phyloP scores from a whole-genome alignment of 2,888 invertebrate genomes.

The Scaptomyza tumidula region DNA sequence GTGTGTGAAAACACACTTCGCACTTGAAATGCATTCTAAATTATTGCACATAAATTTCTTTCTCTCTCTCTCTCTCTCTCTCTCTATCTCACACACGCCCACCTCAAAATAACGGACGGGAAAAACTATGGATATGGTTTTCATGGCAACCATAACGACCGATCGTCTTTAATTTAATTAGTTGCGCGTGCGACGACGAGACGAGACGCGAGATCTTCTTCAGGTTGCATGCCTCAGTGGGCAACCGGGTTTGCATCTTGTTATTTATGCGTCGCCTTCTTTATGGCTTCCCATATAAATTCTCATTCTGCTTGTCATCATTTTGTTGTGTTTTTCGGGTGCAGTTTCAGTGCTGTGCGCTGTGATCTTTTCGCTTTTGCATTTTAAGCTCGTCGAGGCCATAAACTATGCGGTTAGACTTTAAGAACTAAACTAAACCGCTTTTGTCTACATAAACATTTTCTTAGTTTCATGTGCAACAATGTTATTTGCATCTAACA shows the following conservation, averaged over 20 bases:
- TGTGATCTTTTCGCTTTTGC: constrained; percentile 19
- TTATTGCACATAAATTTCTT: constrained; percentile 71
- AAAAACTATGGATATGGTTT: constrained; percentile 32
- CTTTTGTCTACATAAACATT: constrained; percentile 21
- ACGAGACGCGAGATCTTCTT: constrained; percentile 16
- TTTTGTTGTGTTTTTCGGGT: constrained; percentile 42
- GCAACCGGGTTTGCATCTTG: constrained; percentile 44
- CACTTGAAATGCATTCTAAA: constrained; percentile 58
- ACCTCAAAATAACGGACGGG: constrained; percentile 43
- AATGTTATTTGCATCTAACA: constrained; percentile 14
- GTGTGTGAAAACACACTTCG: constrained; percentile 61
- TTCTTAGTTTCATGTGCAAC: constrained; percentile 26
- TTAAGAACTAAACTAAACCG: constrained; percentile 3
- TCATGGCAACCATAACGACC: constrained; percentile 29
- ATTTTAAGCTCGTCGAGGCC: constrained; percentile 52
- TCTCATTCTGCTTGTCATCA: constrained; percentile 75
- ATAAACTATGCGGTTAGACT: constrained; percentile 37
- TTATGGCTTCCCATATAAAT: constrained; percentile 80
- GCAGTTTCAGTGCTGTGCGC: constrained; percentile 20
- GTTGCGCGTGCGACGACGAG: constrained; percentile 65
- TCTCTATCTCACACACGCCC: constrained; percentile 16
- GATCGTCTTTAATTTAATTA: constrained; percentile 80
- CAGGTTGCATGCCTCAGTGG: constrained; percentile 66
- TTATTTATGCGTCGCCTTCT: constrained; percentile 72
- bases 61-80: background rate